Base-by-base conservation (phyloP, 2,797 vertebrate genomes). In the Smutsia temminckii region DNA sequence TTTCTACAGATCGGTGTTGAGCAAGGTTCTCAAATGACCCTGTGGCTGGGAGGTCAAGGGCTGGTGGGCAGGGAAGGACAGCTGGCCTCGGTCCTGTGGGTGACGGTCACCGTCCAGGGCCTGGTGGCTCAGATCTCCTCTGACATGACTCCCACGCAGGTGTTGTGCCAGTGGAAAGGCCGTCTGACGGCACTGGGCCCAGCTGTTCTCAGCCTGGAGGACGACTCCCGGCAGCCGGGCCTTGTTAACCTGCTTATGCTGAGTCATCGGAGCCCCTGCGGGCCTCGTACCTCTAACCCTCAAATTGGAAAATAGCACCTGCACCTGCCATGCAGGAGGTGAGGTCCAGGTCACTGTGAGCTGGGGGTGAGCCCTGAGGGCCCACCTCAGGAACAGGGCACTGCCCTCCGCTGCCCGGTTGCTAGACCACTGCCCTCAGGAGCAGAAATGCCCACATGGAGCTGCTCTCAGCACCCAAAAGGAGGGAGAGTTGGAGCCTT, bases 381-480 rank as follows among this genome's bases (percentile, higher is more conserved):
- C 40, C 40, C 13, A 4, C 0, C 3, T 5, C 2, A 2, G 16
- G 66, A 14, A 11, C 6, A 0, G 0, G 2, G 6, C 4, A 0
- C 34, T 0, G 0, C 40, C 17, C 53, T 85, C 23, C 32, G 68
- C 57, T 63, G 68, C 23, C 32, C 17, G 16, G 17, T 27, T 11
- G 29, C 23, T 0, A 17, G 37, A 29, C 29, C 0, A 0, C 14
- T 0, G 0, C 34, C 51, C 40, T 27, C 4, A 21, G 23, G 64
- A 51, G 12, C 8, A 40, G 40, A 40, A 40, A 40, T 40, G 40
- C 40, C 40, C 40, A 40, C 40, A 6, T 40, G 40, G 6, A 7
- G 40, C 40, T 40, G 40, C 40, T 40, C 40, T 40, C 6, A 40
- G 40, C 40, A 40, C 40, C 57, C 10, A 2, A 25, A 51, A 40